Evolutionary conservation across 2,113 vertebrate species (phyloP).

Genomic region (Thermophis baileyi): DNA sequence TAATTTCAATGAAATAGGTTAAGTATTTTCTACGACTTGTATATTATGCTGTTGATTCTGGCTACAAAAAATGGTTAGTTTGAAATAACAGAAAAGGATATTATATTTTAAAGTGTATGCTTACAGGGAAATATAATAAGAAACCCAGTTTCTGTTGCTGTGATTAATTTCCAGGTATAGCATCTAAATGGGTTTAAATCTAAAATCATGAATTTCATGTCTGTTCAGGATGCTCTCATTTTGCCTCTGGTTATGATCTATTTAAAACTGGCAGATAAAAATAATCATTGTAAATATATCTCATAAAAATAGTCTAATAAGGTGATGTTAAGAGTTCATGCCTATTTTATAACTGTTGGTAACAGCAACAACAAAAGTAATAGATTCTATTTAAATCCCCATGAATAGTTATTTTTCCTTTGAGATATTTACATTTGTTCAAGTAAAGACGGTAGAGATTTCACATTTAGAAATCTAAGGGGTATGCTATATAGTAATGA

Average conservation of each 20-base stretch:
- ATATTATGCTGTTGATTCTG: neutral
- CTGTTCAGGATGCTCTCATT: neutral
- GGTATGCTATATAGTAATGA: neutral
- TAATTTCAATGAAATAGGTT: slow-evolving; percentile 37
- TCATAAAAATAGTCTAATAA: neutral
- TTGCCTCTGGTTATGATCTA: neutral
- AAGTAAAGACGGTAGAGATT: neutral
- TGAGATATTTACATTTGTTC: neutral
- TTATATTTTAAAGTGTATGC: neutral
- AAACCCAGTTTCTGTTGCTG: neutral
- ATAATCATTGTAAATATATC: neutral
- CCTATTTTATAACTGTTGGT: neutral
- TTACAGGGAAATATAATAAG: neutral
- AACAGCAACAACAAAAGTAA: neutral
- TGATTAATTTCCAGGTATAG: neutral
- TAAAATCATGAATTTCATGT: neutral
- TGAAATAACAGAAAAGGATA: neutral
- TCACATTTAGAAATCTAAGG: neutral
- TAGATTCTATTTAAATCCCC: neutral
- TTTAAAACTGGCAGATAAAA: slow-evolving; percentile 11
- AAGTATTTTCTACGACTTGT: neutral
- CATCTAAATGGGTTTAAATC: neutral
- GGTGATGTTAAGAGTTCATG: neutral
- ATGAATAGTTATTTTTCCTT: neutral
- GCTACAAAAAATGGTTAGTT: neutral